phyloP scores from a whole-genome alignment of 2,113 vertebrate species.

The Alethe castanea region DNA sequence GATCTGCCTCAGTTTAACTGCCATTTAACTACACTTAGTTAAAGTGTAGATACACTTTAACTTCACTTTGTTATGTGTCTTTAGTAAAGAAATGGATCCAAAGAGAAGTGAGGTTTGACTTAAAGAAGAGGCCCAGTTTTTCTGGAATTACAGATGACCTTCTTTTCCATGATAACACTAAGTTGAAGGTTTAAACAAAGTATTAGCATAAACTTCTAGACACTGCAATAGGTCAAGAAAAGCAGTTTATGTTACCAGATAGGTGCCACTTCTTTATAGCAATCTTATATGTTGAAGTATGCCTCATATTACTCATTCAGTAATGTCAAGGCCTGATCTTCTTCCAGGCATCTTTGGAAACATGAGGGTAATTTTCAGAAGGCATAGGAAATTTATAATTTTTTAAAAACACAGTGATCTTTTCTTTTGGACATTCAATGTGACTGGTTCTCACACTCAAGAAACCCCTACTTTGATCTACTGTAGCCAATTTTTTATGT shows the following conservation, averaged over 20 bases:
- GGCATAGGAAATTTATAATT: neutral
- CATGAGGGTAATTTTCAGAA: neutral
- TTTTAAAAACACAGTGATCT: neutral
- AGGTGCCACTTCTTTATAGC: neutral
- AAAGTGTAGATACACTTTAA: neutral
- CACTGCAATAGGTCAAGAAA: neutral
- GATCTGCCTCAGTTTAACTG: neutral
- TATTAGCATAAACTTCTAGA: neutral
- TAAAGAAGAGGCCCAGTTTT: neutral
- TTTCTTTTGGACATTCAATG: neutral
- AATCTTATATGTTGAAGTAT: neutral
- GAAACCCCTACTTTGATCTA: neutral
- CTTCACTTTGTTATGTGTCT: neutral
- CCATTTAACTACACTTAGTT: no score
- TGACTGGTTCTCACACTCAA: neutral
- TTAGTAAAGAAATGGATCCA: neutral
- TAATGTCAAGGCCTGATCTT: neutral
- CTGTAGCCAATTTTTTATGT: neutral
- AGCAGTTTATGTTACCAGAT: neutral
- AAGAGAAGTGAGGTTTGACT: neutral
- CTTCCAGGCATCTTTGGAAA: neutral
- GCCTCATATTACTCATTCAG: neutral
- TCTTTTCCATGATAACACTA: neutral
- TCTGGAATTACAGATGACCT: neutral
- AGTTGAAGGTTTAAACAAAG: neutral